A percentile compares a stretch with the other conserved stretches of the same genome.
These are phyloP conservation scores for Apodemia mormo DNA, from an alignment of 2,888 invertebrate genomes.

Conservation along the genomic window DNA sequence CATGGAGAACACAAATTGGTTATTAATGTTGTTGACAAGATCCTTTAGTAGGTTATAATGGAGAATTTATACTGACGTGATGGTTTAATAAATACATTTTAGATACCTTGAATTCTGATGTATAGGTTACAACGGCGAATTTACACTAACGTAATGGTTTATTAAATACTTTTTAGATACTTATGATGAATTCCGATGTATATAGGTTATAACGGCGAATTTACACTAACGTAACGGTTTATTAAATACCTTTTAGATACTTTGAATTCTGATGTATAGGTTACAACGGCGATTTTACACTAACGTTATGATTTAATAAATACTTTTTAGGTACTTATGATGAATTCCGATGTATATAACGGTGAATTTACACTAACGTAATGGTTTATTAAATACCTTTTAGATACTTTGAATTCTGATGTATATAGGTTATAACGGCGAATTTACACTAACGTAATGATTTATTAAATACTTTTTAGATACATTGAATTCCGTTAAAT, in stretches of 20 bases:
- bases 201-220: not conserved
- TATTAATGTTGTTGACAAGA: conserved; percentile 18
- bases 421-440: not conserved
- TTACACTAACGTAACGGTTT: not conserved
- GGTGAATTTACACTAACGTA: not conserved
- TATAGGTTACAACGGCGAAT: not conserved
- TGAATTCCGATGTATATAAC: not conserved
- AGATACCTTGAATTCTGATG: no score
- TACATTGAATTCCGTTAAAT: no score
- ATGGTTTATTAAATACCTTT: not conserved
- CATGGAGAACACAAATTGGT: conserved; percentile 12
- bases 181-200: no score
- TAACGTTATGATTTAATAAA: not conserved
- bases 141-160: not conserved
- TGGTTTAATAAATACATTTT: not conserved
- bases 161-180: not conserved
- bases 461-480: no score
- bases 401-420: no score
- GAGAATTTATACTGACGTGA: not conserved
- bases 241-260: not conserved
- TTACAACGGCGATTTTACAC: not conserved
- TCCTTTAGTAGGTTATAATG: conserved; percentile 8
- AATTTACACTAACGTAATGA: not conserved
- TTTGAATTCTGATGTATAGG: not conserved
- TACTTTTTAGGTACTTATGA: not conserved